phyloP scores from a whole-genome alignment of 2,888 invertebrate genomes.

The Drosophila basisetae region DNA sequence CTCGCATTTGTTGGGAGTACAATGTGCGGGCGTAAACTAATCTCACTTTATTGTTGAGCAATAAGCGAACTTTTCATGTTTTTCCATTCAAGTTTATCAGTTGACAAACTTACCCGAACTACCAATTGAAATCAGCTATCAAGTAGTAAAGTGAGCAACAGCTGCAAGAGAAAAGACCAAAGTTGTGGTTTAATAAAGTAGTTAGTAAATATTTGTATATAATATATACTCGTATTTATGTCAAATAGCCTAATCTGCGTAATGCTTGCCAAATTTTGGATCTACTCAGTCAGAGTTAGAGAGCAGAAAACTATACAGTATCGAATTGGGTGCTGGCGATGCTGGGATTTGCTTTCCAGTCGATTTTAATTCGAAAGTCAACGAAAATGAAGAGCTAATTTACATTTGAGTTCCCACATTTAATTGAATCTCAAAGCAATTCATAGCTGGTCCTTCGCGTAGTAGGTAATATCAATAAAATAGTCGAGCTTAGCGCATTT shows the following conservation, averaged over 20 bases:
- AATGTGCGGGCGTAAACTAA: slow-evolving; percentile 1
- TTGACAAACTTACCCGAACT: slow-evolving; percentile 2
- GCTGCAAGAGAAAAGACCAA: neutral
- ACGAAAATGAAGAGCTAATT: neutral
- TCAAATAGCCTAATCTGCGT: no score
- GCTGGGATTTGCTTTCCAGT: neutral
- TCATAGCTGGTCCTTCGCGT: neutral
- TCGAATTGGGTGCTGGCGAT: neutral
- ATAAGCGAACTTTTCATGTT: neutral
- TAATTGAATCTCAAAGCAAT: neutral
- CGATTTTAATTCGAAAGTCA: neutral
- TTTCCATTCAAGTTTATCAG: slow-evolving; percentile 6
- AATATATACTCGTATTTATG: neutral
- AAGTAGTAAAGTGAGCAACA: neutral
- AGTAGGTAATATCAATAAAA: neutral
- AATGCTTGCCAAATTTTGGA: neutral
- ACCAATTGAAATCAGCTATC: neutral
- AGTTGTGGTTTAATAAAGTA: neutral
- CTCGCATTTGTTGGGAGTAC: neutral
- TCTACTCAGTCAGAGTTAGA: neutral
- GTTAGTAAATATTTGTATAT: neutral
- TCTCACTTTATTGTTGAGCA: slow-evolving; percentile 1
- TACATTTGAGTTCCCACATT: neutral
- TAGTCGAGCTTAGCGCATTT: neutral
- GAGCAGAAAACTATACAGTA: neutral